A percentile compares a stretch with the other conserved stretches of the same genome.
phyloP scores from a whole-genome alignment of 2,888 invertebrate genomes.

The Chymomyza procnemis region DNA sequence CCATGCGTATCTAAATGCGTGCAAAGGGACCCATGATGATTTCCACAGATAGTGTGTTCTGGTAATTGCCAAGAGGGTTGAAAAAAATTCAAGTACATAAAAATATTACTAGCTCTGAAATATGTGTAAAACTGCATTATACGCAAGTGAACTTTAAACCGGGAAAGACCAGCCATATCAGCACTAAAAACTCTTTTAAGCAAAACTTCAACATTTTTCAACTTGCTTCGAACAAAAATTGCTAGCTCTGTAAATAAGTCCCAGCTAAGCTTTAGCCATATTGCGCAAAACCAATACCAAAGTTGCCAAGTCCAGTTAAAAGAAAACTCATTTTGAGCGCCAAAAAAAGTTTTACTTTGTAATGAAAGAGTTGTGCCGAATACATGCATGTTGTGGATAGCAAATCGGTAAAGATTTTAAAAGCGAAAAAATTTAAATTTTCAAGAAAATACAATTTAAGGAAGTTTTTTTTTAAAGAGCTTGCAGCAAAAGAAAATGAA shows the following conservation, averaged over 20 bases:
- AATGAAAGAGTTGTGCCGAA: neutral
- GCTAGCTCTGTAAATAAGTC: too few species aligned
- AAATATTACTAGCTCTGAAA: neutral
- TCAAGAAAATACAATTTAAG: too few species aligned
- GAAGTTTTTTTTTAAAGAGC: too few species aligned
- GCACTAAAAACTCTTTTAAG: neutral
- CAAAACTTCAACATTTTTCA: neutral
- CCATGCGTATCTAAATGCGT: neutral
- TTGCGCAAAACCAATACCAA: neutral
- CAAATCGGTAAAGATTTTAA: neutral
- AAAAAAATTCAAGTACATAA: neutral
- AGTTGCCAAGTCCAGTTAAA: neutral
- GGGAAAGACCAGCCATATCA: neutral
- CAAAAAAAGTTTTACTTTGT: too few species aligned
- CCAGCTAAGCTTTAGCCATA: neutral
- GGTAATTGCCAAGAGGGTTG: neutral
- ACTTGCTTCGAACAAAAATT: neutral
- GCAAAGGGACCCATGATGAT: neutral
- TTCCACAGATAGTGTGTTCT: neutral
- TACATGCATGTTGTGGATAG: neutral
- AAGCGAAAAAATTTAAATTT: neutral
- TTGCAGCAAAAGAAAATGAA: too few species aligned
- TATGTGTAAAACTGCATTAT: neutral
- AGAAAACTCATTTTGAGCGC: neutral
- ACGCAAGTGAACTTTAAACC: neutral